Evolutionary conservation across 1,140 invertebrate genomes (phyloP), one percentile per base, ranked within the genome.

Genomic region (Trigoniulus corallinus): DNA sequence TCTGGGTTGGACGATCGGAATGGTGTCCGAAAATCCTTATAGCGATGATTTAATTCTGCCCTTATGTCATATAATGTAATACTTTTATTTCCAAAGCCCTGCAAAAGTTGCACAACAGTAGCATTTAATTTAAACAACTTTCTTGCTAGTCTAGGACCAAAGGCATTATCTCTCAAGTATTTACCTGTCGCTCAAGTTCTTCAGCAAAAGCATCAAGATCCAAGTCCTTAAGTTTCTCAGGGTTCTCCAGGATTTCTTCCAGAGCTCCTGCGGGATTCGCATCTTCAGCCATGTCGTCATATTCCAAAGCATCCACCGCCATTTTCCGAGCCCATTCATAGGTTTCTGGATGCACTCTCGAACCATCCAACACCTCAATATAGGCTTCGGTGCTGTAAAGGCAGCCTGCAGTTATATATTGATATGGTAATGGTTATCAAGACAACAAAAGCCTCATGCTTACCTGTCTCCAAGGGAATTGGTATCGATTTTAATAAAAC

Each of bases 321-420:
- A 99, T 99, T 72, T 99, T 99, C 21, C 93, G 70, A 0, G 96
- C 96, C 94, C 94, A 98, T 65, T 98, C 95, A 60, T 98, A 99
- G 0, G 91, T 93, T 69, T 99, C 96, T 0, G 95, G 95, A 72
- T 99, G 96, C 0, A 99, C 92, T 55, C 96, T 73, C 0, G 96
- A 96, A 0, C 92, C 92, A 64, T 99, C 96, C 2, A 99, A 67
- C 0, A 98, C 89, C 74, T 98, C 92, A 0, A 95, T 86, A 59
- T 94, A 93, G 0, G 84, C 80, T 60, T 95, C 88, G 0, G 88
- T 93, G 62, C 87, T 81, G 59, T 12, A 61, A 51, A 47, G 53
- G 42, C 37, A 48, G 48, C n/a, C n/a, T n/a, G n/a, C n/a, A n/a
- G n/a, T n/a, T n/a, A n/a, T n/a, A n/a, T n/a, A n/a, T n/a, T 43